Evolutionary conservation across 1,140 invertebrate species (phyloP), one percentile per base, ranked within the genome.

Genomic region (Drosophila insularis): DNA sequence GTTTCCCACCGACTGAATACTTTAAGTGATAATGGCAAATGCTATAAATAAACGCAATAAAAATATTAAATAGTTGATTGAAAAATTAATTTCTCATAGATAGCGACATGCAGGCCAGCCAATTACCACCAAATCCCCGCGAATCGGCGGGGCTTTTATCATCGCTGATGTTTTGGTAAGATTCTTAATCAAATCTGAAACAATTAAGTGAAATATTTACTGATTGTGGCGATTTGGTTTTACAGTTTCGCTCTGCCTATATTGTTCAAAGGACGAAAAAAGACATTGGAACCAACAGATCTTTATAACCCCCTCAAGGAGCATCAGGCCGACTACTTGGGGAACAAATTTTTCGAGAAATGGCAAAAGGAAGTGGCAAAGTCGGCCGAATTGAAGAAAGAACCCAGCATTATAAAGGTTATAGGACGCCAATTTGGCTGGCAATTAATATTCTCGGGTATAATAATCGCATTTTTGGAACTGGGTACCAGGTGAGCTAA

Each of bases 251-350:
- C 92, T 0, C 69, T 93, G 39, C 92, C 93, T 31, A 92, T 93
- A 31, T 93, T 94, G 62, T 90, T 92, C 50, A 91, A 92, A 70
- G 93, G 93, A 27, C 91, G 91, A 53, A 93, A 92, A 66, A 92
- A 92, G 64, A 93, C 94, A 27, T 69, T 94, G 13, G 92, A 94
- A 74, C 91, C 92, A 13, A 72, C 87, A 5, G 94, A 95, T 90
- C 84, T 95, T 0, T 94, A 93, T 74, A 84, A 92, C 72, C 92
- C 94, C 8, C 78, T 94, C 0, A 91, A 92, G 19, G 93, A 93
- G 60, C 94, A 95, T 75, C 90, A 91, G 62, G 54, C 74, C 61
- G 89, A 87, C n/a, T 65, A 40, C 7, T 60, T 91, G 2, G 89
- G 89, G 0, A 66, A 84, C 40, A 78, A 58, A 39, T 56, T 91